Evolutionary conservation across 2,797 vertebrate species (phyloP).

Genomic region (Limnodromus scolopaceus): DNA sequence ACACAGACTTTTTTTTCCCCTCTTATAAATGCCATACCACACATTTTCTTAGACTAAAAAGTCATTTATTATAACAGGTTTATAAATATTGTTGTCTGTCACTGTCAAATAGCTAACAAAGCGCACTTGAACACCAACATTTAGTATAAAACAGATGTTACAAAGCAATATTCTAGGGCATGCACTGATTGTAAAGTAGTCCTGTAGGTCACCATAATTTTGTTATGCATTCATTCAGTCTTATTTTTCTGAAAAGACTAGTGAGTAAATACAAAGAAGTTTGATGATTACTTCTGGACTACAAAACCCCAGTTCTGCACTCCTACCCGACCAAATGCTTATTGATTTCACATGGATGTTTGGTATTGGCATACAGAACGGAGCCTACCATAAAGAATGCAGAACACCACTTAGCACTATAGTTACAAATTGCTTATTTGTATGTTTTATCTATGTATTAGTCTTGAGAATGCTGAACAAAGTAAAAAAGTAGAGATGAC

Average conservation of each 20-base stretch:
- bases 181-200: conserved; percentile 69
- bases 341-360: background rate
- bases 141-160: conserved; percentile 77
- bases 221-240: background rate
- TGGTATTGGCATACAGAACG: background rate
- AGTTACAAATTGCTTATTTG: background rate
- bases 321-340: background rate
- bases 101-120: conserved; percentile 60
- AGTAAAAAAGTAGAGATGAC: conserved; percentile 13
- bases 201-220: background rate
- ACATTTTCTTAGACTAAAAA: conserved; percentile 70
- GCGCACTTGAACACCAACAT: conserved; percentile 66
- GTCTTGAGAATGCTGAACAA: background rate
- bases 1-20: background rate
- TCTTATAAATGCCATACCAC: conserved; percentile 55
- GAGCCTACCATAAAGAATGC: background rate
- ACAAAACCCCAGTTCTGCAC: background rate
- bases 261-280: background rate
- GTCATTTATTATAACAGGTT: conserved; percentile 68
- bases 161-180: conserved; percentile 69
- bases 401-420: background rate
- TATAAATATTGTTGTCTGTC: conserved; percentile 72
- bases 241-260: conserved; percentile 15
- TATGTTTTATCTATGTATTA: background rate
- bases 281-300: background rate